Evolutionary conservation across 2,888 invertebrate genomes (phyloP).

Genomic region (Lepeophtheirus nordmannii): DNA sequence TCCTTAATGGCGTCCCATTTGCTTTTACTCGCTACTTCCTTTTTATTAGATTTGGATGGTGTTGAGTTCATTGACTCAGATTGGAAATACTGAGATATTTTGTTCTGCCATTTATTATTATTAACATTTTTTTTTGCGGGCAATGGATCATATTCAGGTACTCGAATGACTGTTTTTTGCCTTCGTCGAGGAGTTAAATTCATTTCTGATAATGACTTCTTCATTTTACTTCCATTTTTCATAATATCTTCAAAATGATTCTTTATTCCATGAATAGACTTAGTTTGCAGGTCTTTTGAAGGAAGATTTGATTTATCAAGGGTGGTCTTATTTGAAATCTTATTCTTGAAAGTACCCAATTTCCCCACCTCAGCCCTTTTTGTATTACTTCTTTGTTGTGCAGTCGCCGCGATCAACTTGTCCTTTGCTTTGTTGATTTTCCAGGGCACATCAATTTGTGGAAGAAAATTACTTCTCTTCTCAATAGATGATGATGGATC

Average conservation of each 20-base stretch:
- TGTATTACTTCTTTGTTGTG: background rate
- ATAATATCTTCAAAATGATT: background rate
- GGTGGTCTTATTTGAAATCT: background rate
- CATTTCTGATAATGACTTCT: background rate
- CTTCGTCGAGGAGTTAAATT: conserved; percentile 1
- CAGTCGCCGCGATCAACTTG: background rate
- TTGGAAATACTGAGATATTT: background rate
- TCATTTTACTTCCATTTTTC: too few species aligned
- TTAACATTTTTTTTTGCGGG: background rate
- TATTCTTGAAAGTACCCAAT: background rate
- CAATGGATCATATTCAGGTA: background rate
- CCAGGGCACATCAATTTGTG: conserved; percentile 2
- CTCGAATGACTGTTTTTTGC: background rate
- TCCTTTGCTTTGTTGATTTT: background rate
- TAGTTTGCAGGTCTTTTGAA: background rate
- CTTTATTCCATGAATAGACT: background rate
- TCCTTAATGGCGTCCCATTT: conserved; percentile 21
- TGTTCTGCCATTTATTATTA: background rate
- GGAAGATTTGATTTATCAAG: background rate
- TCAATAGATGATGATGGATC: too few species aligned
- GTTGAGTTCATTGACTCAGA: background rate
- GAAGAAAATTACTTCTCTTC: background rate
- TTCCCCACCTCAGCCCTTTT: background rate
- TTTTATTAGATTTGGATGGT: background rate
- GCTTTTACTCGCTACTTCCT: background rate